Base-by-base conservation (phyloP, 1,140 invertebrate species). In the Oppia nitens region DNA sequence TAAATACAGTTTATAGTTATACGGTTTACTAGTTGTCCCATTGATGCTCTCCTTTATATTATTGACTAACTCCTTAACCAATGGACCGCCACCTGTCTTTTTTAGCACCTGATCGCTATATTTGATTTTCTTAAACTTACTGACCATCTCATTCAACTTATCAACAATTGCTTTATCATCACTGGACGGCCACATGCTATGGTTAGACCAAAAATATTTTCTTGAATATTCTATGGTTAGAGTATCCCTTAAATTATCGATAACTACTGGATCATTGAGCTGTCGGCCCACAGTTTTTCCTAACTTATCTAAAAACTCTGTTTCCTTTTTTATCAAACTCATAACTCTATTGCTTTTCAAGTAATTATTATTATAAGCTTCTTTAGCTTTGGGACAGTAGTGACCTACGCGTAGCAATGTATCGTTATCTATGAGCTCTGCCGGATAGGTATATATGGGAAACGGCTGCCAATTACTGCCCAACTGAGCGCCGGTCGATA, bases 401-500 rank as follows among this genome's bases (percentile, higher is more conserved):
- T 49, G 25, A 12, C 48, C 48, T 2, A n/a, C 24, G 12, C 55
- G 29, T 14, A 56, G 45, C 24, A 56, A 27, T 20, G 55, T 20
- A 49, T 56, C 55, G 3, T 56, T 45, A 26, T 56, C 24, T 12
- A 45, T 11, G 17, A 45, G 55, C 14, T n/a, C n/a, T n/a, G n/a
- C n/a, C n/a, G 48, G 50, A 21, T 47, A 56, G 25, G 55, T 3
- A 25, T 14, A n/a, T 4, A 94, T 79, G 1, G 89, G 85, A 64
- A 94, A 81, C 0, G 90, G 90, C 65, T 87, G 84, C 90, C 90
- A 95, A 23, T 47, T 12, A 27, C 26, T n/a, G 3, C 32, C 55
- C n/a, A 56, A 49, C 9, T 29, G 55, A 17, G 55, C 2, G 48
- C 1, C 3, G 14, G 14, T 2, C n/a, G n/a, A n/a, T 2, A 47